Evolutionary conservation across 2,113 vertebrate species (phyloP), one percentile per base, ranked within the genome.

Genomic region (Neofelis nebulosa): DNA sequence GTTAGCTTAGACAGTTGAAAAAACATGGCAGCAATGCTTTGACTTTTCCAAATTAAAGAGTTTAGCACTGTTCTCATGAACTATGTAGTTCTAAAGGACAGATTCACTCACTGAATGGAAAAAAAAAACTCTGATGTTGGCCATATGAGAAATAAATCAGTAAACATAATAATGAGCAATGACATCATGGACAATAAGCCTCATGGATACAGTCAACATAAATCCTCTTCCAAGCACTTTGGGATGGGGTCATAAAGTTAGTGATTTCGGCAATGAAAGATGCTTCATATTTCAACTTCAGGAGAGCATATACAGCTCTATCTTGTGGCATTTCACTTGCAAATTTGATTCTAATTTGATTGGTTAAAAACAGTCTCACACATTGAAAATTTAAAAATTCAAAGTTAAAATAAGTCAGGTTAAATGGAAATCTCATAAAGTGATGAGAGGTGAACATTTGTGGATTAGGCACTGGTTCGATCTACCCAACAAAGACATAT

Each of bases 331-430:
- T 95, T 98, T 98, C 79, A 87, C 82, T 96, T 98, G 96, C 65
- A 97, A 98, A 96, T 98, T 85, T 96, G 45, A 90, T 97, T 97
- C 69, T 88, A 96, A 97, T 94, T 95, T 97, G 90, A 92, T 94
- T 98, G 92, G 96, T 95, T 96, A 94, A 95, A 83, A 96, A 97
- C 71, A 79, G 61, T 73, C 74, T 87, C 31, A 78, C 50, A 85
- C 71, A 83, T 4, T 78, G 94, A 96, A 94, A 82, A 97, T 4
- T 87, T 33, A 92, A 97, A 86, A 95, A 50, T 16, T 7, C 11
- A 95, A 81, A 95, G 76, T 89, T 94, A 52, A 93, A 90, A 84
- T 74, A 82, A 78, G 63, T 86, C 29, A 82, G n/a, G 96, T 41
- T 73, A 57, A 89, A 21, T 82, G 48, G 63, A 61, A 90, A 80